Evolutionary conservation across 2,888 invertebrate species (phyloP).

Genomic region (Agrilus mali): DNA sequence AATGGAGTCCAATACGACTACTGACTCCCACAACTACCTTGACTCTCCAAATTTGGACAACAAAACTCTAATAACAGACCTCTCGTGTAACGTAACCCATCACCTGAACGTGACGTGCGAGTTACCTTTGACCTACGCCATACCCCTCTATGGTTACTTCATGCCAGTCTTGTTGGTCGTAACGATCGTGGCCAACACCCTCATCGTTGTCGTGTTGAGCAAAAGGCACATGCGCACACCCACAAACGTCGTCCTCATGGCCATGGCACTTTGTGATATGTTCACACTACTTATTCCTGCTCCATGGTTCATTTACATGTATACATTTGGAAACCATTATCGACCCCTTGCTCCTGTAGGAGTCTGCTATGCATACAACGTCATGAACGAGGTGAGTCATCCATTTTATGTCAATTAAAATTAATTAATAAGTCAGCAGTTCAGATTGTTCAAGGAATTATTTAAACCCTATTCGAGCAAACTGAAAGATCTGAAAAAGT

Average conservation of each 20-base stretch:
- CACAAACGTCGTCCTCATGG: slow-evolving; percentile 83
- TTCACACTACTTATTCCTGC: slow-evolving; percentile 83
- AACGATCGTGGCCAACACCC: slow-evolving; percentile 81
- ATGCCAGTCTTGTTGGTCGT: slow-evolving; percentile 76
- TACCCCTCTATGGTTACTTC: slow-evolving; percentile 63
- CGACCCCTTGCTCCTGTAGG: slow-evolving; percentile 63
- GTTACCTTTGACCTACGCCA: slow-evolving; percentile 52
- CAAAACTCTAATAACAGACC: no score
- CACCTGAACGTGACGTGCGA: slow-evolving; percentile 55
- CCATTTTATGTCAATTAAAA: not conserved
- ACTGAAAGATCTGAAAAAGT: no score
- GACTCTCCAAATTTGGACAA: no score
- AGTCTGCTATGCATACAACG: slow-evolving; percentile 67
- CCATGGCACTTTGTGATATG: slow-evolving; percentile 94
- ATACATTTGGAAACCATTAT: slow-evolving; percentile 77
- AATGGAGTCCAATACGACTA: no score
- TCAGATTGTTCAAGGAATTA: no score
- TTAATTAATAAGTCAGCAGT: no score
- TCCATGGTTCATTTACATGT: slow-evolving; percentile 86
- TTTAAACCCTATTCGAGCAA: no score
- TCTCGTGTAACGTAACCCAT: not conserved
- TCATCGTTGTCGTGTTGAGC: slow-evolving; percentile 81
- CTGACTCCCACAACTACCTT: no score
- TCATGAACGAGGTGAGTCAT: slow-evolving; percentile 63
- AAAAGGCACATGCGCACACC: slow-evolving; percentile 86